Conservation (phyloP, 1,140 invertebrate genomes). For the Pseudachorutes palmiensis region DNA sequence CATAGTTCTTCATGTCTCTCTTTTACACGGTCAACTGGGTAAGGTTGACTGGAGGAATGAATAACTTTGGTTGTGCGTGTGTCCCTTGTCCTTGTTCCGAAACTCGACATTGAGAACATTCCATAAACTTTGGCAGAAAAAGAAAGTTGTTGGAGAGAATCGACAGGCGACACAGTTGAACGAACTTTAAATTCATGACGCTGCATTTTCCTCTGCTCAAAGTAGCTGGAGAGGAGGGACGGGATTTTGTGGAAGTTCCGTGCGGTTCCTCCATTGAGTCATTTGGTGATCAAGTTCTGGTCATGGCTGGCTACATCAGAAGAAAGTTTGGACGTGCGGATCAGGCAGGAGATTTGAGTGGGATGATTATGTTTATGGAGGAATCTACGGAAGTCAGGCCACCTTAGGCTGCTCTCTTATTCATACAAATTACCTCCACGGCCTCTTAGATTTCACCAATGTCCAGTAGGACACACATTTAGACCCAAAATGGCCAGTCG, state of each 20-base stretch:
- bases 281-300: not conserved
- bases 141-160: slow-evolving; percentile 7
- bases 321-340: not conserved
- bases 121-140: not conserved
- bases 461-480: no score
- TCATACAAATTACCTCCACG: not conserved
- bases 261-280: not conserved
- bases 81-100: not conserved
- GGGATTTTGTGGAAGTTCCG: no score
- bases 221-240: no score
- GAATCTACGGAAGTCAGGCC: not conserved
- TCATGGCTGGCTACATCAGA: no score
- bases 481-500: no score
- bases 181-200: slow-evolving; percentile 12
- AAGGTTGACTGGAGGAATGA: no score
- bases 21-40: not conserved
- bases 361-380: not conserved
- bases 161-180: slow-evolving; percentile 13
- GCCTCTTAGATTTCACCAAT: not conserved
- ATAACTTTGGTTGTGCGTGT: no score
- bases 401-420: not conserved
- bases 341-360: not conserved
- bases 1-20: no score
- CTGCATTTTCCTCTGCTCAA: not conserved
- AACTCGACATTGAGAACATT: not conserved